Percentiles rank a stretch among this genome's conserved stretches.
Conservation (phyloP, 2,888 invertebrate genomes). For the Machimus atricapillus region DNA sequence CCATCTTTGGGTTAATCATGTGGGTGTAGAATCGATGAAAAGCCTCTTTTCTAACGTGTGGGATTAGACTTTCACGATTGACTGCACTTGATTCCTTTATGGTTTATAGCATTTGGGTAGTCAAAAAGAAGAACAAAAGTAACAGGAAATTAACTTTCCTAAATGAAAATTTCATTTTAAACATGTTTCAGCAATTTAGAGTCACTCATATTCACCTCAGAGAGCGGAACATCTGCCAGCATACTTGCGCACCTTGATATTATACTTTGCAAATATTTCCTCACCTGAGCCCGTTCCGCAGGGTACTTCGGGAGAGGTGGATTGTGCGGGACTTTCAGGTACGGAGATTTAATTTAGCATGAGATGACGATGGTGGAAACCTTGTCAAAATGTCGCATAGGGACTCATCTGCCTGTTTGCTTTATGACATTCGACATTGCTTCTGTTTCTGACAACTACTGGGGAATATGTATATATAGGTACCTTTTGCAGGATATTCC, state of each 20-base stretch:
- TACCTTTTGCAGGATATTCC: neutral
- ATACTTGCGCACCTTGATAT: neutral
- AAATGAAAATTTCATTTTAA: neutral
- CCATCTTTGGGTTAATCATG: neutral
- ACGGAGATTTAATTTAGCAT: slow-evolving; percentile 9
- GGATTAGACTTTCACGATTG: slow-evolving; percentile 12
- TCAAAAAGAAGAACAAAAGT: slow-evolving; percentile 20
- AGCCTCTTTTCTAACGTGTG: slow-evolving; percentile 1
- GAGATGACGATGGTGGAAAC: neutral
- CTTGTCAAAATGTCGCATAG: slow-evolving; percentile 8
- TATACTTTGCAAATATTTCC: slow-evolving; percentile 3
- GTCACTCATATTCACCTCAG: neutral
- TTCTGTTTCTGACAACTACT: neutral
- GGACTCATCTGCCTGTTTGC: slow-evolving; percentile 14
- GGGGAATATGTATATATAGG: neutral
- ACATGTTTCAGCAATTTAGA: slow-evolving; percentile 23
- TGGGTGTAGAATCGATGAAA: slow-evolving; percentile 16
- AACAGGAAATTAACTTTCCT: slow-evolving; percentile 19
- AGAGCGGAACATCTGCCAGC: neutral
- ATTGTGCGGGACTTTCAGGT: neutral
- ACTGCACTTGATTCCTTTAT: slow-evolving; percentile 22
- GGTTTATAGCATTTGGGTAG: neutral
- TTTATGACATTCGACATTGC: neutral
- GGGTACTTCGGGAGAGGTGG: neutral
- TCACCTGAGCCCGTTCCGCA: neutral